Evolutionary conservation across 1,140 invertebrate species (phyloP).

Genomic region (Drosophila dunni): DNA sequence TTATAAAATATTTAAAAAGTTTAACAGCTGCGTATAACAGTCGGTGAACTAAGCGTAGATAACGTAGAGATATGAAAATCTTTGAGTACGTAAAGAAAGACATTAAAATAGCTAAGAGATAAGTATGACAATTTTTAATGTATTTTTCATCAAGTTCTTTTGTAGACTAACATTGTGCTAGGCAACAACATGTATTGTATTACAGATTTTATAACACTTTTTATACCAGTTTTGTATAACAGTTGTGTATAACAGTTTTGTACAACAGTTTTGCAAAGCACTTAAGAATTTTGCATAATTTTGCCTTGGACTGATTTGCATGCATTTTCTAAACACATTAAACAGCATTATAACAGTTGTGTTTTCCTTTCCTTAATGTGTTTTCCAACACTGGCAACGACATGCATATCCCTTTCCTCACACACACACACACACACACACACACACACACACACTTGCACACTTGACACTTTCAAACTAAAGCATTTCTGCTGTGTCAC

Average conservation of each 20-base stretch:
- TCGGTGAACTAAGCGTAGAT: background rate
- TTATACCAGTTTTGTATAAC: background rate
- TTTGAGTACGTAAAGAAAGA: too few species aligned
- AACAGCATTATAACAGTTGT: background rate
- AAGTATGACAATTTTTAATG: too few species aligned
- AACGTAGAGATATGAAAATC: too few species aligned
- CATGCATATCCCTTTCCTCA: background rate
- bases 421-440: background rate
- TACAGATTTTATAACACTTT: too few species aligned
- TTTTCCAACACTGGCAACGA: conserved; percentile 24
- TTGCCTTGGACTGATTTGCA: too few species aligned
- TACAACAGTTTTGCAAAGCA: background rate
- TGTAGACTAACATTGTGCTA: too few species aligned
- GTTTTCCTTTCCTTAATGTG: background rate
- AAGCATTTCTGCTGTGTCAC: conserved; percentile 36
- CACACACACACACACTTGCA: background rate
- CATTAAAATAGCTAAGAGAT: too few species aligned
- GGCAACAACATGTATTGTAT: too few species aligned
- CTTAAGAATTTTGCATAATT: too few species aligned
- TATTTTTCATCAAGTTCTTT: too few species aligned
- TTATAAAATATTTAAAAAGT: too few species aligned
- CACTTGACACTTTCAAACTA: background rate
- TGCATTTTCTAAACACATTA: too few species aligned
- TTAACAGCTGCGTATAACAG: background rate
- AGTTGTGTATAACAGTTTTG: conserved; percentile 1